Base-by-base conservation (phyloP, 2,113 vertebrate genomes). In the Rostratula benghalensis region DNA sequence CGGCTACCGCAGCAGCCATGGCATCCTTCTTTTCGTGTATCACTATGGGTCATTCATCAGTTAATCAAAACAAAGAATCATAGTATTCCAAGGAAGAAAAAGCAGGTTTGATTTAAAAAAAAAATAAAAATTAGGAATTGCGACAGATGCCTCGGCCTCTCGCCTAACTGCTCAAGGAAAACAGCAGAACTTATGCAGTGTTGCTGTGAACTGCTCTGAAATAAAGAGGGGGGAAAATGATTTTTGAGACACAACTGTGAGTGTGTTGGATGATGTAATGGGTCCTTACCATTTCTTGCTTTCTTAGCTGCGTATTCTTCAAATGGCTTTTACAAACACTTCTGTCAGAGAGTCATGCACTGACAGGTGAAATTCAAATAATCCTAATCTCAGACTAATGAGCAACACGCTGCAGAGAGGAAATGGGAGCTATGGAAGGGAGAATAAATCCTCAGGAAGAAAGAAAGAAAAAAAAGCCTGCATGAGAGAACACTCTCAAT, bases 341-440 rank as follows among this genome's bases (percentile, higher is more conserved):
- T 86, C 27, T 85, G 83, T 75, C 77, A 69, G 74, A 70, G 51
- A 27, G 33, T 31, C 56, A 85, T 41, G 51, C 6, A 48, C 30
- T 14, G n/a, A 68, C 23, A 85, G 70, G 70, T 93, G 88, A 90
- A 90, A 86, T 78, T 79, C 28, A 80, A 90, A 77, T 74, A 80
- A 90, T 67, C 75, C 56, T 48, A 80, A 88, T 86, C 60, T 70
- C 88, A 83, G 23, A 27, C 50, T 92, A 88, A 90, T 5, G 54
- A 91, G 59, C 0, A 0, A 80, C 71, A 90, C 20, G 23, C 18
- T 22, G n/a, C 23, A 90, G 17, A 53, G 63, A 74, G 54, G 63
- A 93, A 90, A 74, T 2, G 1, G 1, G 94, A 76, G 48, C 31
- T 31, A 54, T 2, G 27, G 78, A 88, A 93, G 30, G n/a, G 33